Evolutionary conservation across 2,113 vertebrate species (phyloP), one percentile per base, ranked within the genome.

Genomic region (Oryzias melastigma): DNA sequence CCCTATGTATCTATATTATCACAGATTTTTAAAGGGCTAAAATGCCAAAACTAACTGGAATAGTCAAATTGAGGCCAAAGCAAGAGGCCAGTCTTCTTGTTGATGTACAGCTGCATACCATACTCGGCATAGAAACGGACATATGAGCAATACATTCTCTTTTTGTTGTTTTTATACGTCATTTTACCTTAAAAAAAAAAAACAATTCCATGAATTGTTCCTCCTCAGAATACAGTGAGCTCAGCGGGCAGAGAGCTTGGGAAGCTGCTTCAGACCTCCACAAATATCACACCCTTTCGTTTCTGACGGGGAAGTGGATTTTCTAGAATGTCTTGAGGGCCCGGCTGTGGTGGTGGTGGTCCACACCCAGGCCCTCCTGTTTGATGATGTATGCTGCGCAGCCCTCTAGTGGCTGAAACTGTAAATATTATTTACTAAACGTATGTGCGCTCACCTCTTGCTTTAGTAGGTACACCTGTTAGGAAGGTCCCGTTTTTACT

Each of bases 161-260:
- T 42, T 29, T 40, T 13, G 72, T 81, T 55, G 76, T 40, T 22
- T 40, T 50, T 50, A 19, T 10, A 62, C 17, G 52, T 71, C 57
- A 56, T 25, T 81, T 84, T 72, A 79, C 65, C 60, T 76, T 81
- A 85, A 75, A 78, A 77, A 72, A 75, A 78, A n/a, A n/a, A 75
- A 72, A 76, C 87, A 87, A 90, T 91, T 89, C 88, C 85, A 87
- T 88, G 85, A 88, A 87, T 90, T 88, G 88, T 87, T 82, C 63
- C 65, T 78, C 69, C 65, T 85, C 78, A 69, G 78, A 82, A 72
- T 48, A 78, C 74, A 52, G 68, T 66, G 67, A 80, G 74, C 78
- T 78, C 70, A 14, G 58, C 68, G 72, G 62, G 59, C 7, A 43
- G 52, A 76, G 65, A 73, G 78, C 75, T 81, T 67, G 24, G 53